Evolutionary conservation across 92 coral and sea anemone species (phyloP).

Genomic region (Siderastrea siderea): DNA sequence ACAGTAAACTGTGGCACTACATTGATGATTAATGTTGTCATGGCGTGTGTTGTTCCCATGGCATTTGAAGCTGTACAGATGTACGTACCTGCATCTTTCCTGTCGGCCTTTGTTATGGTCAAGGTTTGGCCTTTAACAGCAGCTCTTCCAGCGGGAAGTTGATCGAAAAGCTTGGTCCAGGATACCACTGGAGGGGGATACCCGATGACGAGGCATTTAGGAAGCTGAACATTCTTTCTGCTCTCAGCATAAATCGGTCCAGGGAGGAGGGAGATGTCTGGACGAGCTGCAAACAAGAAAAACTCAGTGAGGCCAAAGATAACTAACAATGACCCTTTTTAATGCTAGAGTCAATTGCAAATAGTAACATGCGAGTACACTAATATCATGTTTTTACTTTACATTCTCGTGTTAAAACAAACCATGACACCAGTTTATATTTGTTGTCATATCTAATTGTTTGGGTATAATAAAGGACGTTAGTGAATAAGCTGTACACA

Average conservation of each 20-base stretch:
- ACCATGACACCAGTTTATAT: too few relatives aligned
- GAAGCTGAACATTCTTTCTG: constrained; percentile 25
- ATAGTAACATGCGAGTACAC: too few relatives aligned
- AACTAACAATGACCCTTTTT: neutral
- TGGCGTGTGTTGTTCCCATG: constrained; percentile 68
- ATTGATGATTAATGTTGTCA: constrained; percentile 43
- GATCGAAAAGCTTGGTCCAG: constrained; percentile 63
- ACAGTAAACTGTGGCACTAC: constrained; percentile 50
- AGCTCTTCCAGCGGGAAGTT: constrained; percentile 44
- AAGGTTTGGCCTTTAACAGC: constrained; percentile 52
- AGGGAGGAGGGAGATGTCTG: constrained; percentile 15
- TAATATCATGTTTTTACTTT: too few relatives aligned
- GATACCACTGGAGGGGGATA: constrained; percentile 69
- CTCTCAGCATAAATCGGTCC: constrained; percentile 35
- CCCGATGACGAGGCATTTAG: constrained; percentile 59
- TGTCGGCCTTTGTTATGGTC: constrained; percentile 56
- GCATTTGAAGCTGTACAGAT: constrained; percentile 62
- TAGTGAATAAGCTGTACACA: too few relatives aligned
- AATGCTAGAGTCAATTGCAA: neutral
- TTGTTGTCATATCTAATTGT: too few relatives aligned
- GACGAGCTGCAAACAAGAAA: constrained; percentile 10
- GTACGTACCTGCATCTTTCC: constrained; percentile 69
- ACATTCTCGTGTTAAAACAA: too few relatives aligned
- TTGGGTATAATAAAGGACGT: too few relatives aligned
- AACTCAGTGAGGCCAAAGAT: neutral